Conservation (phyloP, 2,113 vertebrate species). For the Alces alces region DNA sequence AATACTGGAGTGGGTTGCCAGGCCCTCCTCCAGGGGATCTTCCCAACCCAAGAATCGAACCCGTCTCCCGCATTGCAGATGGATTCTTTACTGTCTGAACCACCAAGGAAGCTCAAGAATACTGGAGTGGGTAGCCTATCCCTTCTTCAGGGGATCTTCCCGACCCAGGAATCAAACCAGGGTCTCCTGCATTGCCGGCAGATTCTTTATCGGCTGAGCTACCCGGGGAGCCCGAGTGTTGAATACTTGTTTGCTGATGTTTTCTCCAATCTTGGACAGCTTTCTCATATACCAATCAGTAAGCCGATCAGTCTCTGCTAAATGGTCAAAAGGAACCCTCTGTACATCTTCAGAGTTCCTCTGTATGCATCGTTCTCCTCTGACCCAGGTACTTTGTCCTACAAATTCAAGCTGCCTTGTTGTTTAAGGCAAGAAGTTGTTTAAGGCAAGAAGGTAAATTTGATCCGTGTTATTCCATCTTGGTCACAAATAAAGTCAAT, state of each 20-base stretch:
- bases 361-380: neutral
- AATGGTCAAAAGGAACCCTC: neutral
- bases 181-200: neutral
- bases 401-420: neutral
- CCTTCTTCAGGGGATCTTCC: neutral
- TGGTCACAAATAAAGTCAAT: neutral
- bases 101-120: neutral
- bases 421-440: neutral
- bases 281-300: neutral
- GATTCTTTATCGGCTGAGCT: neutral
- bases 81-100: neutral
- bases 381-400: neutral
- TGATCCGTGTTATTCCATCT: neutral
- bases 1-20: neutral
- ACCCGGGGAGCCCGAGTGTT: neutral
- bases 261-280: neutral
- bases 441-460: neutral
- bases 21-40: neutral
- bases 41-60: neutral
- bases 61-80: accelerated
- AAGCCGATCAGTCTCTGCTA: neutral
- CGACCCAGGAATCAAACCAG: neutral
- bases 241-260: neutral
- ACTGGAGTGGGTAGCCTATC: neutral
- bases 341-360: neutral